A percentile compares a stretch with the other conserved stretches of the same genome.
phyloP scores from a whole-genome alignment of 2,113 vertebrate genomes.

The Neofelis nebulosa region DNA sequence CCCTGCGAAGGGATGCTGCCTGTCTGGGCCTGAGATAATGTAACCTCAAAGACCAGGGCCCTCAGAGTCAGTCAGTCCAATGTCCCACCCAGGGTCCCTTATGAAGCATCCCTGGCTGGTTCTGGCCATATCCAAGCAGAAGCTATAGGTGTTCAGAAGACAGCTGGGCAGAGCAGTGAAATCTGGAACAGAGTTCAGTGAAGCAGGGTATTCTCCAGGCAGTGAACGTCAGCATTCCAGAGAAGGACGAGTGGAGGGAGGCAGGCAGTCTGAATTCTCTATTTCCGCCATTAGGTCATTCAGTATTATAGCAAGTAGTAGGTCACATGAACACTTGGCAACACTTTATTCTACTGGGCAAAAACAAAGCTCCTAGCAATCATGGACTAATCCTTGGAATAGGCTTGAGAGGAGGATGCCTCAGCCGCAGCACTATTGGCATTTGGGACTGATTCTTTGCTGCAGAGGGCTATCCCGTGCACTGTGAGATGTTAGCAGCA shows the following conservation, averaged over 20 bases:
- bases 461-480: rapidly evolving
- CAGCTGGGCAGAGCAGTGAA: not conserved
- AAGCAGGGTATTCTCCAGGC: not conserved
- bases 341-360: not conserved
- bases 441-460: not conserved
- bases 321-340: not conserved
- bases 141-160: not conserved
- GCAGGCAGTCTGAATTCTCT: no score
- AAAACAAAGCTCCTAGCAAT: not conserved
- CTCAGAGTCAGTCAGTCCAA: not conserved
- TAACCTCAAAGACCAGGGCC: not conserved
- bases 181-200: not conserved
- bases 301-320: not conserved
- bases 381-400: not conserved
- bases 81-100: no score
- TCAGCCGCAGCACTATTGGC: rapidly evolving
- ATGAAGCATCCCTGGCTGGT: not conserved
- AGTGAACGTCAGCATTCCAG: no score
- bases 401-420: not conserved
- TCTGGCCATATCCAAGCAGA: not conserved
- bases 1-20: not conserved
- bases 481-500: not conserved
- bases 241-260: rapidly evolving
- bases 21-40: not conserved
- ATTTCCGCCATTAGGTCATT: not conserved